Conservation (phyloP, 2,888 invertebrate genomes). For the Sminthurinus aureus region DNA sequence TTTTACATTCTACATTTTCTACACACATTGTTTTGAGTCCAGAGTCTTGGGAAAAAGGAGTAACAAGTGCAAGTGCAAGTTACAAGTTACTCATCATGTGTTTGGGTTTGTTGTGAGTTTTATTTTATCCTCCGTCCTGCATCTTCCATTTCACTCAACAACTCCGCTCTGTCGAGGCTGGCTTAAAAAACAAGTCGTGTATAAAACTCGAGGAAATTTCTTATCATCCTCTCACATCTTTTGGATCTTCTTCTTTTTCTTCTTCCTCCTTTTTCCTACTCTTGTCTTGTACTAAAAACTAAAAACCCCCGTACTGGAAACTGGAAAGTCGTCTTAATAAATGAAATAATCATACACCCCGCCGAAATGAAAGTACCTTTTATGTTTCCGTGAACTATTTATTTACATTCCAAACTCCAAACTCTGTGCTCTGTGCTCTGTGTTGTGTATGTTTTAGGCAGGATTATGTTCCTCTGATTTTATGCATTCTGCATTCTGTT, state of each 20-base stretch:
- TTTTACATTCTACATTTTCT: no score
- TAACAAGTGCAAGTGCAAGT: background rate
- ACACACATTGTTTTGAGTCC: background rate
- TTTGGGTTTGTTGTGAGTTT: no score
- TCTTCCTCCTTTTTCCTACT: no score
- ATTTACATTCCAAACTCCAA: constrained; percentile 35
- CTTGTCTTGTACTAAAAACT: constrained; percentile 26
- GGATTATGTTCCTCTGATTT: background rate
- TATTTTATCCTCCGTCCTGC: background rate
- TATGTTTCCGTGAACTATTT: constrained; percentile 43
- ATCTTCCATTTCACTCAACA: background rate
- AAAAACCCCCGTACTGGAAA: constrained; percentile 29
- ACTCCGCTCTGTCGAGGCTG: background rate
- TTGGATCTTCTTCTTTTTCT: background rate
- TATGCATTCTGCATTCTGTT: background rate
- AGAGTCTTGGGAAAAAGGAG: background rate
- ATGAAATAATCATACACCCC: constrained; percentile 42
- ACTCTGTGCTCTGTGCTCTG: background rate
- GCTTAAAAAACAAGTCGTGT: no score
- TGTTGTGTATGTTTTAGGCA: background rate
- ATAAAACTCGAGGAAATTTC: constrained; percentile 6
- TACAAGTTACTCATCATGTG: no score
- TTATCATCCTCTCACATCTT: constrained; percentile 29
- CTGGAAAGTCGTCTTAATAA: constrained; percentile 33
- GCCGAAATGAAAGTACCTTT: constrained; percentile 38